Evolutionary conservation across 1,140 invertebrate species (phyloP).

Genomic region (Hestina assimilis): DNA sequence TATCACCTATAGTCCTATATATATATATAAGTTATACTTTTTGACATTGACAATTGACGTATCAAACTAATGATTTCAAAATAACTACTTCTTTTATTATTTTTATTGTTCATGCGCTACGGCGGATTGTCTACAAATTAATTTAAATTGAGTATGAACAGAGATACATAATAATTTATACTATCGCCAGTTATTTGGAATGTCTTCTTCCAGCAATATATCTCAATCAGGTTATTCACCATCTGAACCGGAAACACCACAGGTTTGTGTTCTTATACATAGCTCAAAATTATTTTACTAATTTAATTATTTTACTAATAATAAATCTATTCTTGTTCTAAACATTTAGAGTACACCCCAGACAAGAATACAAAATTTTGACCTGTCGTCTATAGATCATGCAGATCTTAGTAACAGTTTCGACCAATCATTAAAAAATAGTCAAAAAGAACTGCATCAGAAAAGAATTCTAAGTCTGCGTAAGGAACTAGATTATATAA

Average conservation of each 20-base stretch:
- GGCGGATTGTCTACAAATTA: no score
- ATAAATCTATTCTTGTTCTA: no score
- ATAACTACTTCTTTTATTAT: no score
- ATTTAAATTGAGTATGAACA: background rate
- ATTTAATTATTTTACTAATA: no score
- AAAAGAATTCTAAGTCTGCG: conserved; percentile 82
- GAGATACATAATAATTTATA: background rate
- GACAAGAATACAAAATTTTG: conserved; percentile 55
- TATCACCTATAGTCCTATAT: no score
- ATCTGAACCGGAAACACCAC: conserved; percentile 65
- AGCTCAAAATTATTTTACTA: no score
- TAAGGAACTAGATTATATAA: conserved; percentile 83
- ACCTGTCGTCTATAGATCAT: conserved; percentile 60
- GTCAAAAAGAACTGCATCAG: conserved; percentile 73
- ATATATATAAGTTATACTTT: no score
- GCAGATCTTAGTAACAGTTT: conserved; percentile 51
- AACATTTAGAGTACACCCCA: conserved; percentile 48
- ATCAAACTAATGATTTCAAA: no score
- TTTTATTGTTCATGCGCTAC: no score
- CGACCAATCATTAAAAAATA: conserved; percentile 59
- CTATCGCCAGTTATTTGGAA: conserved; percentile 22
- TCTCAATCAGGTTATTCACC: conserved; percentile 65
- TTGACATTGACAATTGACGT: no score
- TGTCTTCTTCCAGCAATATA: conserved; percentile 68
- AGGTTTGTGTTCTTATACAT: conserved; percentile 39